Evolutionary conservation across 2,888 invertebrate genomes (phyloP).

Genomic region (Panorpa germanica): DNA sequence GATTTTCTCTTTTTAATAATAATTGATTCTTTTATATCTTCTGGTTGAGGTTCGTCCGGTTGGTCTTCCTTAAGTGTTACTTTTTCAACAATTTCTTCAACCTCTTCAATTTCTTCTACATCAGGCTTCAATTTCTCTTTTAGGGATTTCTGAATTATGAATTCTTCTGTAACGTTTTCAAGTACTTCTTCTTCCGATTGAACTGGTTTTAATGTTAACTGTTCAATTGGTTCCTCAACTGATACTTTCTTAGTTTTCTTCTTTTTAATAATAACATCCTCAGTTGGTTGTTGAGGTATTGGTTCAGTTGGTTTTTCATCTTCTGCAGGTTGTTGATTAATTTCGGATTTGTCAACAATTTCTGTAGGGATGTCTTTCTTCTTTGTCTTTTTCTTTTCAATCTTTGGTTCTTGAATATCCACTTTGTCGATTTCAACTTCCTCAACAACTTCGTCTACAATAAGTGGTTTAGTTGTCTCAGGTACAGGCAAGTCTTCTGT

Average conservation of each 20-base stretch:
- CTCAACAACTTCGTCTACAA: constrained; percentile 14
- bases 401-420: constrained; percentile 12
- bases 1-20: constrained; percentile 12
- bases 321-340: constrained; percentile 13
- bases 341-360: constrained; percentile 19
- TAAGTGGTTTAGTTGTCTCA: constrained; percentile 10
- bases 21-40: constrained; percentile 11
- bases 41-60: constrained; percentile 12
- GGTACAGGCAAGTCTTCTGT: constrained; percentile 1
- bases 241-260: constrained; percentile 18
- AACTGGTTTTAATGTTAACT: too few species aligned
- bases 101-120: constrained; percentile 17
- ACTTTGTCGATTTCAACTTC: constrained; percentile 14
- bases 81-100: constrained; percentile 19
- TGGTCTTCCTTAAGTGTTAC: constrained; percentile 13
- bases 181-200: constrained; percentile 9
- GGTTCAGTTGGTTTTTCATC: constrained; percentile 20
- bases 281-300: constrained; percentile 18
- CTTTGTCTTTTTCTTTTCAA: constrained; percentile 13
- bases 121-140: too few species aligned
- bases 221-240: constrained; percentile 15
- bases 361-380: constrained; percentile 15
- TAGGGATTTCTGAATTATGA: constrained; percentile 6
- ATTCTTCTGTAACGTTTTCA: constrained; percentile 10
- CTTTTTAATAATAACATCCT: constrained; percentile 16